Evolutionary conservation across 2,113 vertebrate genomes (phyloP), one percentile per base, ranked within the genome.

Genomic region (Cygnus atratus): DNA sequence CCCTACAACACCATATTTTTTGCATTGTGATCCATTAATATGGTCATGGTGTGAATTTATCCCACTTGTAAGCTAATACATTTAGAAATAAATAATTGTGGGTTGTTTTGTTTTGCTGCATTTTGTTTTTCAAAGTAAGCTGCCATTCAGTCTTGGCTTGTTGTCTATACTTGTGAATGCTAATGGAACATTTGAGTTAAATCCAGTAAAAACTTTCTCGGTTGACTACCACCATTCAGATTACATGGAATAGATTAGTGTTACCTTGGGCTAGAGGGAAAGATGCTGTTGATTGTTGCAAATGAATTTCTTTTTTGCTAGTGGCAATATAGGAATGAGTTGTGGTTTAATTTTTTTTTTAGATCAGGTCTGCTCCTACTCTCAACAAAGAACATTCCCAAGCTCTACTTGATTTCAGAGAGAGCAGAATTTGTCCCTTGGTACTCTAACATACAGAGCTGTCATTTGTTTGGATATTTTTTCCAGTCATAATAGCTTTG

Each of bases 381-480:
- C 31, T 90, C 52, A 86, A 67, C 44, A 84, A 73, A 92, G 68
- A 58, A 43, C 65, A 84, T 93, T 95, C 57, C 12, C 26, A 75
- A 72, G 21, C 43, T 80, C 26, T 68, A 28, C 50, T 88, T 90
- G 29, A 68, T 94, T 90, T 95, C 33, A 63, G 65, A 81, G 59
- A 86, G 68, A 86, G 66, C 31, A 70, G 4, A 55, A 93, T 92
- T 88, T 93, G 29, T 90, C 88, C 79, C 85, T 90, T 43, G 86
- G 13, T 88, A 54, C 50, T 71, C 35, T 67, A 71, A 90, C 52
- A 74, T 62, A 52, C 41, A 86, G n/a, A 90, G 33, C 39, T 95
- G 81, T 95, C 68, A 92, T 93, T 91, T 91, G 80, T 91, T 95
- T 94, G 48, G 82, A 54, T 84, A 48, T 59, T 74, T 95, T 90